phyloP scores from a whole-genome alignment of 2,888 invertebrate genomes.

The Incurvaria masculella region DNA sequence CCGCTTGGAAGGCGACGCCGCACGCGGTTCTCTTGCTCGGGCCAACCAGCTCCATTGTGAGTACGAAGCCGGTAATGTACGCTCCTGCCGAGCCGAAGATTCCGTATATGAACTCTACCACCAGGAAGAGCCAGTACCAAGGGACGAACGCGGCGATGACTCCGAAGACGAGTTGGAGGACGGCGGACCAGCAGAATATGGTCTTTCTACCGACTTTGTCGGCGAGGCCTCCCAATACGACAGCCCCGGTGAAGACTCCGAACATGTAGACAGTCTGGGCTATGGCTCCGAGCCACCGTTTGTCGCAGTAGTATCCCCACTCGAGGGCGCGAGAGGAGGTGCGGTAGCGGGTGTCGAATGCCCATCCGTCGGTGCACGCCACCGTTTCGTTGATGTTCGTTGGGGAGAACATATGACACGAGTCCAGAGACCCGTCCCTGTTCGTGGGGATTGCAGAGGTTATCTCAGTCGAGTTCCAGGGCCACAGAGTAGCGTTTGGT shows the following conservation, averaged over 20 bases:
- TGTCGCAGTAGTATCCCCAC: conserved; percentile 78
- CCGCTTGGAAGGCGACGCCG: conserved; percentile 75
- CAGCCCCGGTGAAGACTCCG: conserved; percentile 81
- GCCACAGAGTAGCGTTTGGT: conserved; percentile 43
- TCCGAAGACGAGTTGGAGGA: conserved; percentile 68
- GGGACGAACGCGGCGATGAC: conserved; percentile 75
- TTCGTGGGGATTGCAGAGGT: conserved; percentile 56
- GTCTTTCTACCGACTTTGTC: conserved; percentile 81
- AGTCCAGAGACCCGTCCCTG: conserved; percentile 52
- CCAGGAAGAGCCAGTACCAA: conserved; percentile 70
- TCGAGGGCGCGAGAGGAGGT: conserved; percentile 73
- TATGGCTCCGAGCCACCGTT: conserved; percentile 77
- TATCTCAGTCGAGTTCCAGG: conserved; percentile 57
- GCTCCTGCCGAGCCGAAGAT: conserved; percentile 83
- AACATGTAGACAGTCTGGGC: conserved; percentile 80
- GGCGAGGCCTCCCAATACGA: conserved; percentile 75
- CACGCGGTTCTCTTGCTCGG: conserved; percentile 74
- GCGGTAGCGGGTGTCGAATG: conserved; percentile 71
- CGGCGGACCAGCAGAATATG: conserved; percentile 76
- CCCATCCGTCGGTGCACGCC: conserved; percentile 53
- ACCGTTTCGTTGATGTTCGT: conserved; percentile 29
- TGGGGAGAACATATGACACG: conserved; percentile 54
- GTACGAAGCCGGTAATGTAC: conserved; percentile 64
- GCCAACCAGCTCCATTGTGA: conserved; percentile 82
- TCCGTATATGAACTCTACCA: conserved; percentile 67